Percentiles rank a stretch among this genome's conserved stretches.
These are phyloP conservation scores for Stomatorhinus walkeri DNA, from an alignment of 2,797 vertebrate genomes.

Conservation along the genomic window DNA sequence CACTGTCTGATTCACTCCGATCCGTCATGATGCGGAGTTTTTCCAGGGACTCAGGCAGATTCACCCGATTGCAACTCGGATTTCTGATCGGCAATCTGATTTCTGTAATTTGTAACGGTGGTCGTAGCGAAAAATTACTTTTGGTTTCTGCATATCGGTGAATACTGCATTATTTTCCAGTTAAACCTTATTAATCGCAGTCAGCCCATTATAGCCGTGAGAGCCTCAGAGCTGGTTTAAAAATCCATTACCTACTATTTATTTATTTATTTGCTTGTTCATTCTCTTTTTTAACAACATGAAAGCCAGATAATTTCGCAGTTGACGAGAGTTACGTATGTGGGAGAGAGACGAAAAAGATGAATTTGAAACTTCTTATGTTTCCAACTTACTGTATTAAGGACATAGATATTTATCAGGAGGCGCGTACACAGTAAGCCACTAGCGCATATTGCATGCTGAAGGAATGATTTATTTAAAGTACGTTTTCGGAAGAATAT, in stretches of 20 bases:
- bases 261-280: not conserved
- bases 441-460: not conserved
- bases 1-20: not conserved
- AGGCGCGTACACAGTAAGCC: not conserved
- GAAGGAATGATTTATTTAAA: constrained; percentile 1
- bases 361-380: constrained; percentile 6
- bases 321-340: not conserved
- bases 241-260: not conserved
- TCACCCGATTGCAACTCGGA: not conserved
- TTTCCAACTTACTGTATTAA: not conserved
- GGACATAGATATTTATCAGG: not conserved
- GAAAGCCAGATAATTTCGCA: not conserved
- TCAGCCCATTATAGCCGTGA: not conserved
- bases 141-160: not conserved
- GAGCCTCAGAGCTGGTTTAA: not conserved
- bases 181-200: not conserved
- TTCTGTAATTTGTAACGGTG: not conserved
- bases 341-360: not conserved
- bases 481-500: not conserved
- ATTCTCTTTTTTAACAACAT: not conserved
- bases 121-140: not conserved
- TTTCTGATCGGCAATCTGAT: not conserved
- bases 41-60: not conserved
- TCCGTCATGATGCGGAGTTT: not conserved
- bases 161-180: not conserved